Conservation (phyloP, 2,113 vertebrate genomes). For the Dasyprocta punctata region DNA sequence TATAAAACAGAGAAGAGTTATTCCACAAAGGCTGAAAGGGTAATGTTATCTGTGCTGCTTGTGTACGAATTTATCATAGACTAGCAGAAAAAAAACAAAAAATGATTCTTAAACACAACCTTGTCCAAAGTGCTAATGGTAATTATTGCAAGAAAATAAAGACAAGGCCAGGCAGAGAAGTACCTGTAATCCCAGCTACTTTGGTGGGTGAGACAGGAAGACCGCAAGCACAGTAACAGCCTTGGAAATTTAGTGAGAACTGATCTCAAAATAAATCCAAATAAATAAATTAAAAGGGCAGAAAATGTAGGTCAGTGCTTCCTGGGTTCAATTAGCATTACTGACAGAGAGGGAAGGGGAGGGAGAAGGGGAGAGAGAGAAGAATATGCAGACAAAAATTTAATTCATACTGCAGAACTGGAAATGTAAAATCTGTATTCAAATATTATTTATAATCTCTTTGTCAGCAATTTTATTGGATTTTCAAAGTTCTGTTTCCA, state of each 20-base stretch:
- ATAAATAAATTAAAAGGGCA: not conserved
- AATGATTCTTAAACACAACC: not conserved
- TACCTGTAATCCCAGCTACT: not conserved
- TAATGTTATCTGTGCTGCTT: not conserved
- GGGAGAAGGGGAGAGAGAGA: fast-evolving
- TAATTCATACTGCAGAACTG: not conserved
- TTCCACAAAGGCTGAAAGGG: not conserved
- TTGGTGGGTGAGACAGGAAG: not conserved
- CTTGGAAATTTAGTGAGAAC: not conserved
- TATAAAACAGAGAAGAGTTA: not conserved
- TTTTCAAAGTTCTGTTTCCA: not conserved
- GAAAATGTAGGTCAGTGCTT: not conserved
- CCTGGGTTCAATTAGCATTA: not conserved
- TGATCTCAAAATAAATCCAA: not conserved
- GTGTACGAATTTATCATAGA: not conserved
- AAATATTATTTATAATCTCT: not conserved
- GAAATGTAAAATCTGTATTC: not conserved
- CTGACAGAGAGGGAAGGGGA: not conserved
- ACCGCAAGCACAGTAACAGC: not conserved
- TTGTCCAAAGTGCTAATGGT: no score
- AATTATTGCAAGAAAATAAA: not conserved
- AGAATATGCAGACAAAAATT: not conserved
- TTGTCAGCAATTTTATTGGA: not conserved
- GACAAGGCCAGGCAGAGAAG: not conserved
- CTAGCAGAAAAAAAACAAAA: not conserved